A percentile compares a stretch with the other conserved stretches of the same genome.
phyloP scores from a whole-genome alignment of 2,888 invertebrate genomes.

The Nomada fucata region DNA sequence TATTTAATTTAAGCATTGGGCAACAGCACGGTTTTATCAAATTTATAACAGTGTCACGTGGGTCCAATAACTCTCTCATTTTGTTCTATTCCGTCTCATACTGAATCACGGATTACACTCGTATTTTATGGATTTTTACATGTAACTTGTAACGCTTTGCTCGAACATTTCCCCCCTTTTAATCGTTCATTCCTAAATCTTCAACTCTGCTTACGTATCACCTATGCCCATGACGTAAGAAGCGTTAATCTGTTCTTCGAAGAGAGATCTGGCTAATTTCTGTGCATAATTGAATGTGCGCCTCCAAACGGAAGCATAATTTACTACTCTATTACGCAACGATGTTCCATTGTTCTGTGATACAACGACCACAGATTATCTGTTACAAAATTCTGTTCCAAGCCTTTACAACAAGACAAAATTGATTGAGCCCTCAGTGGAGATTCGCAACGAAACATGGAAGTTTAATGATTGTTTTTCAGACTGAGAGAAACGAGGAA shows the following conservation, averaged over 20 bases:
- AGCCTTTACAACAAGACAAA: not conserved
- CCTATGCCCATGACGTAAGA: not conserved
- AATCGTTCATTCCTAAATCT: not conserved
- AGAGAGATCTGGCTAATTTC: conserved; percentile 14
- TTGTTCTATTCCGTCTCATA: not conserved
- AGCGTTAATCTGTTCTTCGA: conserved; percentile 25
- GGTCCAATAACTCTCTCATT: not conserved
- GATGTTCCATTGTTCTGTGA: not conserved
- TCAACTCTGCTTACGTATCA: not conserved
- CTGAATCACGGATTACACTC: not conserved
- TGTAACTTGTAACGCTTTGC: not conserved
- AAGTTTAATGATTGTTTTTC: not conserved
- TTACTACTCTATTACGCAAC: conserved; percentile 25
- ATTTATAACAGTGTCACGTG: not conserved
- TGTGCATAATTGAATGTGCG: conserved; percentile 10
- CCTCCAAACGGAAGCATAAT: conserved; percentile 9
- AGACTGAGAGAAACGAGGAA: not conserved
- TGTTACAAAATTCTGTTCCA: conserved; percentile 2
- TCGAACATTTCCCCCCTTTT: not conserved
- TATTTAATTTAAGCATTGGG: not conserved
- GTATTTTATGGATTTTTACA: not conserved
- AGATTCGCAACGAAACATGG: not conserved
- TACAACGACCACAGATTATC: not conserved
- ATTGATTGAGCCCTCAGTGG: too few species aligned
- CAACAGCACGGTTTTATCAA: not conserved